Evolutionary conservation across 2,797 vertebrate genomes (phyloP).

Genomic region (Fistularia commersonii): DNA sequence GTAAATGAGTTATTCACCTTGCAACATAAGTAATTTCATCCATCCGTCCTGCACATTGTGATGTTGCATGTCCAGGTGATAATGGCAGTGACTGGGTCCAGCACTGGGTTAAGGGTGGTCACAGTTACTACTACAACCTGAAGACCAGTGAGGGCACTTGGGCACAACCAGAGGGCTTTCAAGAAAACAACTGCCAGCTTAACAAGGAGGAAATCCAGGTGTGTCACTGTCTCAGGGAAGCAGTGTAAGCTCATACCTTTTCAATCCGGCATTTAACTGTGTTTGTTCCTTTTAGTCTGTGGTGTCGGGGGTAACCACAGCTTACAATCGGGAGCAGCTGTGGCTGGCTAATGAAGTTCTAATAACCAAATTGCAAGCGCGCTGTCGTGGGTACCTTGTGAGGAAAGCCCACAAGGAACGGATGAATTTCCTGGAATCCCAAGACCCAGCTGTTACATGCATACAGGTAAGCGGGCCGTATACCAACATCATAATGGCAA

Average conservation of each 20-base stretch:
- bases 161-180: constrained; percentile 83
- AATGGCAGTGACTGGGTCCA: constrained; percentile 88
- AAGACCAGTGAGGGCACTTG: constrained; percentile 83
- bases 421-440: constrained; percentile 84
- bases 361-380: constrained; percentile 89
- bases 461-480: constrained; percentile 83
- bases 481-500: no score
- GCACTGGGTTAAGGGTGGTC: constrained; percentile 97
- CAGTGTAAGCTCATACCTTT: neutral
- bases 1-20: no score
- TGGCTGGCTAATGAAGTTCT: constrained; percentile 95
- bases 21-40: no score
- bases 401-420: constrained; percentile 82
- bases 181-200: constrained; percentile 85
- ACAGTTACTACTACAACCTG: constrained; percentile 92
- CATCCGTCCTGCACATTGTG: neutral
- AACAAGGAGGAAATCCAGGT: constrained; percentile 97
- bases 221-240: neutral
- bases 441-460: constrained; percentile 86
- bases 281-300: constrained; percentile 73
- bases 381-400: constrained; percentile 89
- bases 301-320: constrained; percentile 91
- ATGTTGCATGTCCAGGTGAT: constrained; percentile 72
- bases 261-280: neutral
- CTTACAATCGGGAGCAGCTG: constrained; percentile 94